phyloP scores from a whole-genome alignment of 2,113 vertebrate genomes.

The Bufo bufo region DNA sequence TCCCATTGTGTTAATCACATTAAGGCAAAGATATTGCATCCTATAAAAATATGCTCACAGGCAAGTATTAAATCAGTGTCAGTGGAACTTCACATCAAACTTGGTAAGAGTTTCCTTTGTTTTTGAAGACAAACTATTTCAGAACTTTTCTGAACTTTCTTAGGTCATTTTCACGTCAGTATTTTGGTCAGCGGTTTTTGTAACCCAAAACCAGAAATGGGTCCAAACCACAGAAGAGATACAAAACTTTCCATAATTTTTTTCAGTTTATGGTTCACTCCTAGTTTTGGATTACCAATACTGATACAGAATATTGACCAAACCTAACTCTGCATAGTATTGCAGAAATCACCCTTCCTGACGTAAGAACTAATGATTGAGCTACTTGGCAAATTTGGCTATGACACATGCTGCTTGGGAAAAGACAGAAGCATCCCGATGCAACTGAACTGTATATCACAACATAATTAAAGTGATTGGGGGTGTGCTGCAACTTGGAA shows the following conservation, averaged over 20 bases:
- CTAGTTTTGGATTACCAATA: neutral
- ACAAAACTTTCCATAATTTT: no score
- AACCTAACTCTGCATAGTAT: no score
- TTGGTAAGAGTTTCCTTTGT: slow-evolving; percentile 25
- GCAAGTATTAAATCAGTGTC: slow-evolving; percentile 41
- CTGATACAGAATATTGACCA: neutral
- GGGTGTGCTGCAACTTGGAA: no score
- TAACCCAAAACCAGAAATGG: neutral
- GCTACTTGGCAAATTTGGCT: no score
- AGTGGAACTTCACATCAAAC: slow-evolving; percentile 33
- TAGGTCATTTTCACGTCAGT: neutral
- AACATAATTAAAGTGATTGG: no score
- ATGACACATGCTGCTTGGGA: no score
- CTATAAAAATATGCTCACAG: slow-evolving; percentile 49
- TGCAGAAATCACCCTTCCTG: no score
- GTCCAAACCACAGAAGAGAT: neutral
- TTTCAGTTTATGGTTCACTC: no score
- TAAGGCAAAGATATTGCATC: slow-evolving; percentile 50
- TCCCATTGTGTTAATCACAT: slow-evolving; percentile 56
- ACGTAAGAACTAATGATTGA: no score
- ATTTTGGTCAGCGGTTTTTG: neutral
- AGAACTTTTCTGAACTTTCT: neutral
- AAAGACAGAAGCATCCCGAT: no score
- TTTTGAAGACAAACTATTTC: neutral
- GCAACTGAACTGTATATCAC: no score